phyloP scores from a whole-genome alignment of 2,888 invertebrate species.

The Exocentrus adspersus region DNA sequence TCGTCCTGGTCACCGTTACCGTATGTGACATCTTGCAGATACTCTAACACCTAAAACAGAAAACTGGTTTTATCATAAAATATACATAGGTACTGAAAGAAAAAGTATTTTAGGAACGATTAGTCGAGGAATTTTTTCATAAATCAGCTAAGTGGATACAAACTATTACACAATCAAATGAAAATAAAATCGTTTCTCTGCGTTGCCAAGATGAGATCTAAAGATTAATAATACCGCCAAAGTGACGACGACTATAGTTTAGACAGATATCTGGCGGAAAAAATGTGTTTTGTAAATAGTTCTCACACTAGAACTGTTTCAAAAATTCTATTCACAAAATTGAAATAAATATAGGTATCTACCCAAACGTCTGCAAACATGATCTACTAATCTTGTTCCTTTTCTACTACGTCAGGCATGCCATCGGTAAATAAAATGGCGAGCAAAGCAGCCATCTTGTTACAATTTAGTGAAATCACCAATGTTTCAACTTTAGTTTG shows the following conservation, averaged over 20 bases:
- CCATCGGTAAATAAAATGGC: too few species aligned
- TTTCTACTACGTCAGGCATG: too few species aligned
- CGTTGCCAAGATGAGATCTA: neutral
- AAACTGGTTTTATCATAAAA: too few species aligned
- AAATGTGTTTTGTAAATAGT: constrained; percentile 5
- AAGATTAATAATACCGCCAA: neutral
- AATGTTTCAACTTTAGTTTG: too few species aligned
- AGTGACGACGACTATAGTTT: neutral
- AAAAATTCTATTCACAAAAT: neutral
- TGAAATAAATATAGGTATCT: too few species aligned
- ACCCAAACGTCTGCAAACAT: too few species aligned
- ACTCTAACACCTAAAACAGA: constrained; percentile 30
- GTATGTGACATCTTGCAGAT: constrained; percentile 82
- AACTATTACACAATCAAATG: neutral
- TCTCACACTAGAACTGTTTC: neutral
- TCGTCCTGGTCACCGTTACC: constrained; percentile 86
- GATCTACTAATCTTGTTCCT: too few species aligned
- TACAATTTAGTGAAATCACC: neutral
- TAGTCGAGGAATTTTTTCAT: neutral
- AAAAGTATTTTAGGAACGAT: too few species aligned
- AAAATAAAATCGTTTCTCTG: neutral
- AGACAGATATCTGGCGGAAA: constrained; percentile 4
- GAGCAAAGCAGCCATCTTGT: too few species aligned
- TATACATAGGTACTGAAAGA: too few species aligned
- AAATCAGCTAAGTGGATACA: neutral